phyloP scores from a whole-genome alignment of 2,113 vertebrate species.

The Phaetusa simplex region DNA sequence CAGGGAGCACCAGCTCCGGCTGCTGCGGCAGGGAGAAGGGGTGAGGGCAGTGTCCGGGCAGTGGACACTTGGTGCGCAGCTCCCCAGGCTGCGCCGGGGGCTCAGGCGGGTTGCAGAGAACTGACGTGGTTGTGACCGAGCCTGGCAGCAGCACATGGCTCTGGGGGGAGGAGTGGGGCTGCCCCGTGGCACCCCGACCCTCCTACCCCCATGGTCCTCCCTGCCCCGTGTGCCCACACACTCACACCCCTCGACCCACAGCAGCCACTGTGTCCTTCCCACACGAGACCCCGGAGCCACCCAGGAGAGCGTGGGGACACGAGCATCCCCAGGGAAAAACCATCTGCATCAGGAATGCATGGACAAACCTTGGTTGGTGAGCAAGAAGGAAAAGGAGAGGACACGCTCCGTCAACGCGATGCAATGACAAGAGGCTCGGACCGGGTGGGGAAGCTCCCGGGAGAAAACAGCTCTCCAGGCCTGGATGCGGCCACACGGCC shows the following conservation, averaged over 20 bases:
- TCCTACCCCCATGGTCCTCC: neutral
- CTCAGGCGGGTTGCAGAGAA: neutral
- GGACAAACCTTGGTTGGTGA: rapidly evolving
- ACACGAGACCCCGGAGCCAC: rapidly evolving
- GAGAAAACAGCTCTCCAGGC: neutral
- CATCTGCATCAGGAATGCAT: rapidly evolving
- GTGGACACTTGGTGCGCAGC: too few species aligned
- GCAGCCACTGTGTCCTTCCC: neutral
- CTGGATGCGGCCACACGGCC: rapidly evolving
- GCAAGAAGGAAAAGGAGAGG: neutral
- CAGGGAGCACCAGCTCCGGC: neutral
- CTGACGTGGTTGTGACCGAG: neutral
- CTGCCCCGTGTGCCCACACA: neutral
- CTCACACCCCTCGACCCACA: rapidly evolving
- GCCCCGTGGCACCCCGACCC: neutral
- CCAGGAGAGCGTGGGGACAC: rapidly evolving
- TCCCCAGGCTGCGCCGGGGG: neutral
- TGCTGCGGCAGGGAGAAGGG: neutral
- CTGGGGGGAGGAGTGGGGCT: neutral
- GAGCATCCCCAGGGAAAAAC: neutral
- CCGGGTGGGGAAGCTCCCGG: rapidly evolving
- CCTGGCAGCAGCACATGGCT: neutral
- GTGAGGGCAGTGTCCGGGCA: neutral
- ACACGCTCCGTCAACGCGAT: rapidly evolving
- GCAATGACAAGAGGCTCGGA: neutral